phyloP scores from a whole-genome alignment of 2,888 invertebrate species.

The Graphium colonna region DNA sequence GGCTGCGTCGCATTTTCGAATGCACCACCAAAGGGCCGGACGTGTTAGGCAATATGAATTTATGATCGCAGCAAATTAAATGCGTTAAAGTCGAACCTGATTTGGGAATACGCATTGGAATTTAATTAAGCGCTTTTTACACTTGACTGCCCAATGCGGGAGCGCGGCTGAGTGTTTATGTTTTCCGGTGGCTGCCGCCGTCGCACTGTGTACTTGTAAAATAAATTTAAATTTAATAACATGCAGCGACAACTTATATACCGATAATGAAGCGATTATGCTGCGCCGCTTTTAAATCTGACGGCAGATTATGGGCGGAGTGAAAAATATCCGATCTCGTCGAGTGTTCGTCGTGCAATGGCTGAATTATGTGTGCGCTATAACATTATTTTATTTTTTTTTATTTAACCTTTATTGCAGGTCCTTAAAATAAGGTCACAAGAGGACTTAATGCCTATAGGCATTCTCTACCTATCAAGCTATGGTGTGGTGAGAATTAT shows the following conservation, averaged over 20 bases:
- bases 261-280: constrained; percentile 24
- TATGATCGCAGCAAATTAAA: constrained; percentile 69
- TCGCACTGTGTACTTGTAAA: constrained; percentile 26
- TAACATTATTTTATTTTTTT: too few relatives aligned
- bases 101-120: constrained; percentile 54
- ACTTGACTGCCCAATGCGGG: constrained; percentile 41
- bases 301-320: constrained; percentile 8
- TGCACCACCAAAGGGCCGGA: constrained; percentile 53
- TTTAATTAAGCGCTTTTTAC: constrained; percentile 61
- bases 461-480: too few relatives aligned
- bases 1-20: constrained; percentile 56
- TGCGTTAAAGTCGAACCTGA: constrained; percentile 60
- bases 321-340: background rate
- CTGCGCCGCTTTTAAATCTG: constrained; percentile 14
- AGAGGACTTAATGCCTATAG: too few relatives aligned
- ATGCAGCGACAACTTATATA: constrained; percentile 24
- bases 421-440: too few relatives aligned
- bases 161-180: constrained; percentile 31
- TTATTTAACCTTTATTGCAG: too few relatives aligned
- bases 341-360: too few relatives aligned
- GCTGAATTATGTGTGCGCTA: too few relatives aligned
- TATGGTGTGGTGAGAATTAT: too few relatives aligned
- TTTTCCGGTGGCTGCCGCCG: constrained; percentile 32
- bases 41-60: constrained; percentile 73
- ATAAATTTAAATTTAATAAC: constrained; percentile 27